A percentile compares a stretch with the other conserved stretches of the same genome.
These are phyloP conservation scores for Anodontia alba DNA, from an alignment of 2,888 invertebrate species.

Conservation along the genomic window DNA sequence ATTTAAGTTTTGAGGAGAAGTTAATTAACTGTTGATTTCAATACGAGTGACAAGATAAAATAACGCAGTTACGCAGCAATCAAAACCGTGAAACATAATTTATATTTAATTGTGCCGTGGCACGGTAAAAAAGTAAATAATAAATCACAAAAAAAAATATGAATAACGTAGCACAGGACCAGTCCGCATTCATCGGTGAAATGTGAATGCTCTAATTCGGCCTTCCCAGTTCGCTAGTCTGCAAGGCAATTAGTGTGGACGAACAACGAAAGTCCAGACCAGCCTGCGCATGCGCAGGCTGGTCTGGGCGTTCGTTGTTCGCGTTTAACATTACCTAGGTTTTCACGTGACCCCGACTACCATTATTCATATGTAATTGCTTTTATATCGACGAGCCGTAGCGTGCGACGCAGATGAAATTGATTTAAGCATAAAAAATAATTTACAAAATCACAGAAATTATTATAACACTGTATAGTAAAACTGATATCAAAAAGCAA, in stretches of 20 bases:
- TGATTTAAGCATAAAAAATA: not conserved
- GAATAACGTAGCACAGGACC: too few relatives aligned
- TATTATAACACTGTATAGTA: not conserved
- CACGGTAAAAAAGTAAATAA: not conserved
- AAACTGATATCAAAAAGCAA: not conserved
- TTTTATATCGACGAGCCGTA: not conserved
- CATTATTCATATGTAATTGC: slow-evolving; percentile 1
- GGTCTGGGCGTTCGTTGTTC: not conserved
- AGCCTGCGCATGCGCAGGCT: not conserved
- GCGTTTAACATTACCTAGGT: not conserved
- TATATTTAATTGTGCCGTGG: not conserved
- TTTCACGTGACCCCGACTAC: not conserved
- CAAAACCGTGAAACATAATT: slow-evolving; percentile 11
- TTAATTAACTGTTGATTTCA: slow-evolving; percentile 16
- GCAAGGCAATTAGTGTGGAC: too few relatives aligned
- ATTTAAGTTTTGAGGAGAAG: slow-evolving; percentile 7
- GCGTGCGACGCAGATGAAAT: not conserved
- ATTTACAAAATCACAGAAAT: slow-evolving; percentile 8
- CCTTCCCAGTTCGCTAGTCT: too few relatives aligned
- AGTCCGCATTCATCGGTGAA: too few relatives aligned
- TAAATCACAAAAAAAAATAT: not conserved
- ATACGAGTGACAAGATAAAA: slow-evolving; percentile 6
- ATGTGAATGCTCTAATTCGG: too few relatives aligned
- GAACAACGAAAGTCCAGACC: not conserved
- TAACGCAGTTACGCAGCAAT: slow-evolving; percentile 11